Base-by-base conservation (phyloP, 2,888 invertebrate genomes). In the Sphaeridia pumilis region DNA sequence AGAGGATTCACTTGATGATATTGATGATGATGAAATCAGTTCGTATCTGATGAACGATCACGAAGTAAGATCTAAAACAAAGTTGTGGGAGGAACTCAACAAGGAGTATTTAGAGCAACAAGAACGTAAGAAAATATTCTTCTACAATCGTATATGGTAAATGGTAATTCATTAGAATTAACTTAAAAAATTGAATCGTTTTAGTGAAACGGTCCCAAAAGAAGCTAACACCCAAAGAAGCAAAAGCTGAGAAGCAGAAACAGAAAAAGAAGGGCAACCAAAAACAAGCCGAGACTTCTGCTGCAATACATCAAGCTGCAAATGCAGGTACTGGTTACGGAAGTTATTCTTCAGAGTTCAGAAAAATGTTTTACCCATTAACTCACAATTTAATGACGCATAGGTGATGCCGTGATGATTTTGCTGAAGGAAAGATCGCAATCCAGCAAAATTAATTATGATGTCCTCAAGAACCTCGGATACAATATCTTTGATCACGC, bases 361-460 rank as follows among this genome's bases (percentile, higher is more conserved):
- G n/a, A n/a, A n/a, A n/a, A n/a, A n/a, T n/a, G n/a, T n/a, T n/a
- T n/a, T n/a, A n/a, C n/a, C n/a, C n/a, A n/a, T n/a, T n/a, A n/a
- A n/a, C n/a, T n/a, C 25, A 4, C 24, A 27, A 21, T 43, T 14
- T 31, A 24, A 20, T 38, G 41, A 36, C 1, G 2, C 31, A 27
- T 41, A 51, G 87, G 86, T 2, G 94, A 95, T 72, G 95, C 95
- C 0, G 90, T 97, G 43, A 89, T 90, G 69, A 93, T 92, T 73
- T 92, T 97, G 81, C 74, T 97, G 21, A 87, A 86, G 63, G 95
- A 95, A 69, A 93, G 93, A 72, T 87, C 87, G 69, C 84, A 97
- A 60, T 97, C 97, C 2, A 82, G 81, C 3, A 98, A 98, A 76
- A 94, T 98, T 52, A 95, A 98, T 72, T 98, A 98, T 68, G 95